Conservation (phyloP, 2,797 vertebrate genomes). For the Onychomys arenicola region DNA sequence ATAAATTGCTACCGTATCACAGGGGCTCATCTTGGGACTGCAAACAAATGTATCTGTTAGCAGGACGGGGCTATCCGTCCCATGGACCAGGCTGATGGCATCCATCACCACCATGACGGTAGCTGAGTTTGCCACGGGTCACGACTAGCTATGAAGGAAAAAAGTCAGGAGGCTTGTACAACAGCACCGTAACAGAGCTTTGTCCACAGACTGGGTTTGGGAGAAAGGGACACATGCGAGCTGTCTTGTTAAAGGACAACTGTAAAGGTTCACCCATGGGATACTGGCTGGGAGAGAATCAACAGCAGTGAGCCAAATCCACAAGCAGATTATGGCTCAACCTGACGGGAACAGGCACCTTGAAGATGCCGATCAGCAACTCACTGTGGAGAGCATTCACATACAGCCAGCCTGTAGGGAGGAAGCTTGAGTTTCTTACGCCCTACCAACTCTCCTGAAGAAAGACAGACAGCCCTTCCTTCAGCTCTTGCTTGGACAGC, state of each 20-base stretch:
- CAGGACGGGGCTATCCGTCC: slow-evolving; percentile 61
- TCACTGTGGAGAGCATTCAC: slow-evolving; percentile 60
- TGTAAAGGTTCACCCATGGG: slow-evolving; percentile 18
- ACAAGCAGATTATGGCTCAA: slow-evolving; percentile 8
- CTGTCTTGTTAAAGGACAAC: slow-evolving; percentile 9
- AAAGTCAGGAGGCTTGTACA: slow-evolving; percentile 61
- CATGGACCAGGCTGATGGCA: slow-evolving; percentile 42
- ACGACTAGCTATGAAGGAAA: slow-evolving; percentile 9
- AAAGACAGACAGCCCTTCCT: slow-evolving; percentile 11
- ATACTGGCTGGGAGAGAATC: neutral
- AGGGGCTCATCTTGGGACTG: slow-evolving; percentile 29
- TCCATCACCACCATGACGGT: neutral
- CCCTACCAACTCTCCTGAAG: slow-evolving; percentile 9
- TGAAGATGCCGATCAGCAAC: slow-evolving; percentile 36
- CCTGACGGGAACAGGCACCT: slow-evolving; percentile 6
- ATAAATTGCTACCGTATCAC: neutral
- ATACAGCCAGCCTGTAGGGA: slow-evolving; percentile 53
- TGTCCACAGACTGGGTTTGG: neutral
- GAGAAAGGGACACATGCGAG: neutral
- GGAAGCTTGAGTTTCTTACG: slow-evolving; percentile 53
- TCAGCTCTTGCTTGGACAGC: slow-evolving; percentile 49
- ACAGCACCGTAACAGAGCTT: slow-evolving; percentile 69
- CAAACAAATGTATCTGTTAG: neutral
- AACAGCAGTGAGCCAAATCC: neutral
- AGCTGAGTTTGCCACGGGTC: slow-evolving; percentile 39